Base-by-base conservation (phyloP, 2,888 invertebrate genomes). In the Macrophya annulata region DNA sequence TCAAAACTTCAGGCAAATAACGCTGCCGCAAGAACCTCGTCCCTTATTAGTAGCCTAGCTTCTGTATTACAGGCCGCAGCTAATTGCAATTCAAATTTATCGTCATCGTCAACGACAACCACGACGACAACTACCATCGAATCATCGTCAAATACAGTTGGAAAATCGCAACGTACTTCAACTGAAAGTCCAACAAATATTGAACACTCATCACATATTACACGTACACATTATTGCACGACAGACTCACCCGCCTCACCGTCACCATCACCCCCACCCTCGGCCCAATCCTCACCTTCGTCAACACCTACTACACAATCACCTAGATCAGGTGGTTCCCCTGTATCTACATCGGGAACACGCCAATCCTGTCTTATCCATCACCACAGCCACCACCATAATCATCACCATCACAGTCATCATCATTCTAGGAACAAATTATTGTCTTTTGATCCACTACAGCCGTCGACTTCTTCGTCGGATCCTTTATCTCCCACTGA, bases 11-110 rank as follows among this genome's bases (percentile, higher is more conserved):
- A 88, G 51, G 88, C 81, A 55, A 84, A 85, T 40, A 86, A 59
- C 12, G 65, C 71, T 6, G 79, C 77, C 5, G 68, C 86, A 1
- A 87, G 89, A n/a, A 90, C 89, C 15, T 88, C 92, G 10, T 89
- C 91, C 31, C 43, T 91, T 84, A 89, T 92, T 74, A 90, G 89
- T 85, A 90, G 90, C n/a, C 76, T 92, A 31, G 89, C 89, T 8
- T 91, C 90, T 4, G 90, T 89, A 6, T 85, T 91, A 5, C 89
- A 89, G 21, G 90, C 90, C 4, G 89, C 89, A 1, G 88, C 89
- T 5, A 88, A 88, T 37, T 90, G 90, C 85, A 90, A 89, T 87
- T 89, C 89, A 72, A 89, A 87, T 83, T 87, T 90, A n/a, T 88
- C 89, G 2, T 89, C 90, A 4, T 88, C 88, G 51, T 88, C 89